Evolutionary conservation across 1,140 invertebrate species (phyloP).

Genomic region (fruit fly (Drosophila melanogaster)): DNA sequence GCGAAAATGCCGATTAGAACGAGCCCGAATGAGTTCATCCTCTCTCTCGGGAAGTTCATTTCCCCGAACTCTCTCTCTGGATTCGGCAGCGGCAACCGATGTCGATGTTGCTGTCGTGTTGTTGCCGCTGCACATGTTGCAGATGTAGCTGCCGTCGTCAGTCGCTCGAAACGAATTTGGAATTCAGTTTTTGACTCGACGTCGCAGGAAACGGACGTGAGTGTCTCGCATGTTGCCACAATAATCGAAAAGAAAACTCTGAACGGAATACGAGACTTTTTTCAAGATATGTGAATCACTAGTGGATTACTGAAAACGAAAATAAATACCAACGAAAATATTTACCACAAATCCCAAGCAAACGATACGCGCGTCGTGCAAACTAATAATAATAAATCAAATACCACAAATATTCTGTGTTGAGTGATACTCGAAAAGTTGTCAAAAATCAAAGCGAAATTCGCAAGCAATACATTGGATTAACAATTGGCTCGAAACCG

Average conservation of each 20-base stretch:
- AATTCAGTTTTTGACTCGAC: slow-evolving; percentile 72
- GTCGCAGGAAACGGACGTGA: slow-evolving; percentile 69
- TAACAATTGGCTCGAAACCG: slow-evolving; percentile 31
- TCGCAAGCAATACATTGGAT: slow-evolving; percentile 6
- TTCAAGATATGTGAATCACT: slow-evolving; percentile 28
- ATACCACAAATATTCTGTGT: slow-evolving; percentile 28
- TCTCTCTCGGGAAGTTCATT: slow-evolving; percentile 8
- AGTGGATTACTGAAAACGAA: slow-evolving; percentile 11
- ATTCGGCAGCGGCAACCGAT: slow-evolving; percentile 3
- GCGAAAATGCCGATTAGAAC: slow-evolving; percentile 23
- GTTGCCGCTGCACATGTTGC: slow-evolving; percentile 17
- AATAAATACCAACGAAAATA: slow-evolving; percentile 20
- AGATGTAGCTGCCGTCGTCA: slow-evolving; percentile 12
- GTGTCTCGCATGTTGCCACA: slow-evolving; percentile 52
- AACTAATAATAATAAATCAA: slow-evolving; percentile 14
- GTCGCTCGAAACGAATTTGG: slow-evolving; percentile 44
- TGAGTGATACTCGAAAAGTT: slow-evolving; percentile 23
- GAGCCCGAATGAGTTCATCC: slow-evolving; percentile 19
- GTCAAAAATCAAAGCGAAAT: slow-evolving; percentile 9
- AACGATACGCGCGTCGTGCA: slow-evolving; percentile 37
- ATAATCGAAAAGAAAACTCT: slow-evolving; percentile 34
- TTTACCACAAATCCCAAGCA: slow-evolving; percentile 12
- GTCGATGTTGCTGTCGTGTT: slow-evolving; percentile 19
- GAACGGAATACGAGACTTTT: slow-evolving; percentile 68
- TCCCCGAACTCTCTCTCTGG: slow-evolving; percentile 28